Evolutionary conservation across 2,113 vertebrate genomes (phyloP).

Genomic region (Lynx canadensis): DNA sequence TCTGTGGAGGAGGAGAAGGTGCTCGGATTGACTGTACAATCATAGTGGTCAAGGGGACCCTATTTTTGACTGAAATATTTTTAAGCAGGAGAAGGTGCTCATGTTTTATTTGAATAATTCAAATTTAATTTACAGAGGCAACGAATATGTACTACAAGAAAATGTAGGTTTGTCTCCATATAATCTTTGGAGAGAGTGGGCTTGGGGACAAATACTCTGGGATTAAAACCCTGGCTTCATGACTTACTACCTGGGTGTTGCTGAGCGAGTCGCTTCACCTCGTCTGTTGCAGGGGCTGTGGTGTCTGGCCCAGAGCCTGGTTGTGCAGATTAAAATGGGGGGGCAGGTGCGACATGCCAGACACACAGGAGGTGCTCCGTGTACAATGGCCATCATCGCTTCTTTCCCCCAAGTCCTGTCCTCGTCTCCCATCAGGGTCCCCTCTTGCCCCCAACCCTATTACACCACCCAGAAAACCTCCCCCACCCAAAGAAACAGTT

Average conservation of each 20-base stretch:
- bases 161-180: not conserved
- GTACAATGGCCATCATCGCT: rapidly evolving
- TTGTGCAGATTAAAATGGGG: not conserved
- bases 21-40: not conserved
- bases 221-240: not conserved
- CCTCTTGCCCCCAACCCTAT: not conserved
- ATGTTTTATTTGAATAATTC: not conserved
- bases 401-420: not conserved
- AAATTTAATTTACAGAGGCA: not conserved
- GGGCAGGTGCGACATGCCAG: rapidly evolving
- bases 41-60: not conserved
- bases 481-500: not conserved
- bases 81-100: not conserved
- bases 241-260: not conserved
- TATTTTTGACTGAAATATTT: not conserved
- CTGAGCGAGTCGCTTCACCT: not conserved
- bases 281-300: not conserved
- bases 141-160: not conserved
- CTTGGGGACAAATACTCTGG: not conserved
- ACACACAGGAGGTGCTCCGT: not conserved
- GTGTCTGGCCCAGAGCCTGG: not conserved
- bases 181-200: not conserved
- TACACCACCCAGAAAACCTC: not conserved
- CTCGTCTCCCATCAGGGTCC: no score
- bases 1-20: not conserved